Base-by-base conservation (phyloP, 2,888 invertebrate species). In the Leptogaster cylindrica region DNA sequence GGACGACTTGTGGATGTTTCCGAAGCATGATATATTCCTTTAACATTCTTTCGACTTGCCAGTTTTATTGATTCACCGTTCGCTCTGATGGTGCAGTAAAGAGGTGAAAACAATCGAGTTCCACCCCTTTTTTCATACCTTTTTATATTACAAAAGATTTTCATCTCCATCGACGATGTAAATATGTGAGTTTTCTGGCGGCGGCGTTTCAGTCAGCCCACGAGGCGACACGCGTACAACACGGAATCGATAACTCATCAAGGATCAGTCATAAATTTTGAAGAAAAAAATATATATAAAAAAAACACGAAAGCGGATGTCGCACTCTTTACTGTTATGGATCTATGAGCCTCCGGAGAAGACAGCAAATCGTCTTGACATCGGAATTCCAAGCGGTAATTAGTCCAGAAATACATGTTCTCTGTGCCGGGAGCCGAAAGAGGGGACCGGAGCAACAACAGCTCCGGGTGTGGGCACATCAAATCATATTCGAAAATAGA, bases 311-410 rank as follows among this genome's bases (percentile, higher is more conserved):
- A 12, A n/a, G 12, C 36, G 36, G 36, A 20, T 55, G 55, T 55
- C 55, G 39, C 55, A 16, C 23, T 36, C 23, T 31, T 36, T n/a
- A 6, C 33, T 55, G 36, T 55, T 23, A 10, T n/a, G n/a, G n/a
- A n/a, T n/a, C n/a, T n/a, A n/a, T 46, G 3, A 55, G 55, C 39
- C 33, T n/a, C 36, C 55, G 31, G n/a, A n/a, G n/a, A n/a, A 36
- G 55, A 55, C 33, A 55, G 39, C 55, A 55, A 55, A 55, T 55
- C 55, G 55, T 39, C 55, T 55, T 55, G 55, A 55, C 39, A 39
- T 55, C 39, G 55, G 55, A 36, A 55, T 55, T 55, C 39, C 23
- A 23, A 23, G n/a, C 14, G 55, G 55, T 39, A 55, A 55, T 55
- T 55, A 55, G 55, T 36, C 36, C 33, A 55, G 55, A 55, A 36